These are phyloP conservation scores for Tineola bisselliella DNA, from an alignment of 2,888 invertebrate genomes.

Conservation along the genomic window DNA sequence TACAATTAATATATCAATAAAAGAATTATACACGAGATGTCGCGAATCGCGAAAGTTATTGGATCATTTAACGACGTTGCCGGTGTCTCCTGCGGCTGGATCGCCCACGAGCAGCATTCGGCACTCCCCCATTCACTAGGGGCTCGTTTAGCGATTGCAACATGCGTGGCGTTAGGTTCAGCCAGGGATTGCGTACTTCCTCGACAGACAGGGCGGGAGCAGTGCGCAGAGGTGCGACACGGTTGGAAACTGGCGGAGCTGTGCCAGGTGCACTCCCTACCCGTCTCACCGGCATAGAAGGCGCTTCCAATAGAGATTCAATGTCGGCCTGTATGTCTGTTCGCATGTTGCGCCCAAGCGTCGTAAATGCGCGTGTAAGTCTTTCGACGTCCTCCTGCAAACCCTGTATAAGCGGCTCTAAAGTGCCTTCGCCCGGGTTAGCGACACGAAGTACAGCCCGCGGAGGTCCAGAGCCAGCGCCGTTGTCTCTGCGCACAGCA, in stretches of 20 bases:
- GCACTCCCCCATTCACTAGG: background rate
- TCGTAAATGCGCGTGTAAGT: constrained; percentile 44
- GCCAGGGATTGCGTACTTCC: background rate
- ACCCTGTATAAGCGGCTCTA: constrained; percentile 42
- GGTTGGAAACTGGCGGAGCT: constrained; percentile 20
- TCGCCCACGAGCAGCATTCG: constrained; percentile 22
- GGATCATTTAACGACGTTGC: background rate
- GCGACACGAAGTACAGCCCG: constrained; percentile 54
- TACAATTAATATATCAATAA: background rate
- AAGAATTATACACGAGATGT: background rate
- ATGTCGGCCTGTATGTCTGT: constrained; percentile 35
- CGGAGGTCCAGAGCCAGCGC: constrained; percentile 36
- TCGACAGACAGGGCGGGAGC: background rate
- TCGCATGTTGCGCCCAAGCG: constrained; percentile 29
- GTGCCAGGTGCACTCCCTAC: background rate
- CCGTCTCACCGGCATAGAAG: background rate
- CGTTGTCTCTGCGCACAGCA: constrained; percentile 40
- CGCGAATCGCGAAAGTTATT: background rate
- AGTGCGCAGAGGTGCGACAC: constrained; percentile 12
- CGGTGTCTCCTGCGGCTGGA: background rate
- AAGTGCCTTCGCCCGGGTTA: constrained; percentile 29
- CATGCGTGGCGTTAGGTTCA: background rate
- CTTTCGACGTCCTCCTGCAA: constrained; percentile 45
- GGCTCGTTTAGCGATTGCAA: background rate
- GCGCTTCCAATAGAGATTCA: constrained; percentile 34